These are phyloP conservation scores for Brotula barbata DNA, from an alignment of 2,797 vertebrate genomes.

Conservation along the genomic window DNA sequence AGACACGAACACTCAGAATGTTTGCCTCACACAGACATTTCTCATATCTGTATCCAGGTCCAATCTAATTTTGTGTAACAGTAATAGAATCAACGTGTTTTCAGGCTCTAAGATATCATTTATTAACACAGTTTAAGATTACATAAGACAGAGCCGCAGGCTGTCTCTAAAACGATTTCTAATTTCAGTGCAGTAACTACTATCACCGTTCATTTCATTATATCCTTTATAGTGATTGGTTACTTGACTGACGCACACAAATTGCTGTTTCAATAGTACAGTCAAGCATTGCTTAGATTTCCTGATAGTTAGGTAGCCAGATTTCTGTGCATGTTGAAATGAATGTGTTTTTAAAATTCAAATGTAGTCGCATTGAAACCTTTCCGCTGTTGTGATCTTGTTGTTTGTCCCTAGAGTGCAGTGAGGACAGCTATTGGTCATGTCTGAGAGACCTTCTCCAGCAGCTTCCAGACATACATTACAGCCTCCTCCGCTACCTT, in stretches of 20 bases:
- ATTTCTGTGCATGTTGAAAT: too few relatives aligned
- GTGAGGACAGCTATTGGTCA: constrained; percentile 73
- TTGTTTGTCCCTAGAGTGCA: constrained; percentile 72
- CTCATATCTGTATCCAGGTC: constrained; percentile 58
- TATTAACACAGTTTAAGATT: constrained; percentile 44
- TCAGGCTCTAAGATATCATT: constrained; percentile 56
- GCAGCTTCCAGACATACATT: constrained; percentile 85
- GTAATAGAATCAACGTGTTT: constrained; percentile 76
- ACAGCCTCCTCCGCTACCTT: constrained; percentile 86
- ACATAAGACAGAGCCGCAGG: constrained; percentile 33
- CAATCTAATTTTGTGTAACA: constrained; percentile 64
- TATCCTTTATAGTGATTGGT: background rate
- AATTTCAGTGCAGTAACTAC: background rate
- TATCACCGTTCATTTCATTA: background rate
- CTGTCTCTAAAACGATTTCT: background rate
- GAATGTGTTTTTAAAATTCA: too few relatives aligned
- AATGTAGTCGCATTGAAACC: background rate
- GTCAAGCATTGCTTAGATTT: too few relatives aligned
- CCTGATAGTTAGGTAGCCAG: too few relatives aligned
- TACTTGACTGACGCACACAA: too few relatives aligned
- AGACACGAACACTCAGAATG: constrained; percentile 27
- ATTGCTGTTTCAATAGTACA: too few relatives aligned
- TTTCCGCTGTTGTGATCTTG: constrained; percentile 7
- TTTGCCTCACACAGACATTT: constrained; percentile 57
- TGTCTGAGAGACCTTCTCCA: constrained; percentile 81